These are phyloP conservation scores for Saguinus imperator DNA, from an alignment of 2,113 vertebrate species.

Conservation along the genomic window DNA sequence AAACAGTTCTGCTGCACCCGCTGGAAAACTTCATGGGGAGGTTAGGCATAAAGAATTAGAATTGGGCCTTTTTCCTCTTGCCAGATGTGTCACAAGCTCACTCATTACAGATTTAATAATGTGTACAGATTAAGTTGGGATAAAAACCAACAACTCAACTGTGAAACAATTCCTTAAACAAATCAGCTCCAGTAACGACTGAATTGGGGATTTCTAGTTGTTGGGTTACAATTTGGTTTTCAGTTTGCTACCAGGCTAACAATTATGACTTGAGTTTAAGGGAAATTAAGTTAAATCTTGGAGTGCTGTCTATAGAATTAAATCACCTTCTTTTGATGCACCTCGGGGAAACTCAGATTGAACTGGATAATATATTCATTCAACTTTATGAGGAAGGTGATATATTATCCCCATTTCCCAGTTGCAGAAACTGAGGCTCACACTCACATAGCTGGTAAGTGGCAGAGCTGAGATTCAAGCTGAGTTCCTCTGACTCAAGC, in stretches of 20 bases:
- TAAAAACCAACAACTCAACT: constrained; percentile 43
- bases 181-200: background rate
- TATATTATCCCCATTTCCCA: background rate
- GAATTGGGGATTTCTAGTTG: background rate
- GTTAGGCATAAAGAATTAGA: constrained; percentile 8
- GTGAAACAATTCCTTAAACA: constrained; percentile 42
- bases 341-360: background rate
- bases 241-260: background rate
- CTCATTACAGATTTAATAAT: constrained; percentile 49
- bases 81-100: constrained; percentile 11
- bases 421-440: background rate
- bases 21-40: background rate
- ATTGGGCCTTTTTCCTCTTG: constrained; percentile 9
- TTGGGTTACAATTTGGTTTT: background rate
- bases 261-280: background rate
- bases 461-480: background rate
- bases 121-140: constrained; percentile 21
- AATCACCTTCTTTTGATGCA: background rate
- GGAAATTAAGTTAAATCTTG: constrained; percentile 21
- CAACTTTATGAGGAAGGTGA: background rate
- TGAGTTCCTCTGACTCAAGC: background rate
- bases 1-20: background rate
- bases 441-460: background rate
- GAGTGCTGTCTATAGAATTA: background rate
- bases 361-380: background rate